Conservation (phyloP, 2,113 vertebrate species). For the Paratilapia polleni region DNA sequence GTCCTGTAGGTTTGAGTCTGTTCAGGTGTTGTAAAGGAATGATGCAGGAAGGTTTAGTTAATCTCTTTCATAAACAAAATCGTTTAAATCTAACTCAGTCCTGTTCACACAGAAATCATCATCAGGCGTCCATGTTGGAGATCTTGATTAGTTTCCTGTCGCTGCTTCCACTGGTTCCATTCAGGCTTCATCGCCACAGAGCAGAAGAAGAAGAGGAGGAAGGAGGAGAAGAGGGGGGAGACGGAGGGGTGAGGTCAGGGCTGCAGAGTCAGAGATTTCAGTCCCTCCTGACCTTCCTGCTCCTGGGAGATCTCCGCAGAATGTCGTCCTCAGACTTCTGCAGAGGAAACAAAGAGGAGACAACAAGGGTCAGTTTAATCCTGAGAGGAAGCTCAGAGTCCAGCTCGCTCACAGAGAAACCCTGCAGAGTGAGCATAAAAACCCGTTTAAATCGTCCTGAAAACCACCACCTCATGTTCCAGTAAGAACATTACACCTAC, state of each 20-base stretch:
- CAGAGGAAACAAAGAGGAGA: neutral
- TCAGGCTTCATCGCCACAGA: slow-evolving; percentile 49
- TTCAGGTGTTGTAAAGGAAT: slow-evolving; percentile 67
- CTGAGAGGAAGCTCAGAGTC: neutral
- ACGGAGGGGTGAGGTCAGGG: slow-evolving; percentile 25
- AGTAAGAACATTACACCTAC: no score
- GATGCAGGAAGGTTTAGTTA: slow-evolving; percentile 62
- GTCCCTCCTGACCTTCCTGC: slow-evolving; percentile 92
- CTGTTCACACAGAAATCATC: slow-evolving; percentile 60
- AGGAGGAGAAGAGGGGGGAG: neutral
- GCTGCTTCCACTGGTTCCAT: slow-evolving; percentile 56
- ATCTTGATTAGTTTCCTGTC: slow-evolving; percentile 50
- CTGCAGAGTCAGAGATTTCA: slow-evolving; percentile 74
- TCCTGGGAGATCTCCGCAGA: slow-evolving; percentile 94
- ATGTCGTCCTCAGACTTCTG: slow-evolving; percentile 89
- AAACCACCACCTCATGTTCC: no score
- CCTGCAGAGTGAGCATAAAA: neutral
- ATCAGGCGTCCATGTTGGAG: slow-evolving; percentile 19
- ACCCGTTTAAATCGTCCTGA: no score
- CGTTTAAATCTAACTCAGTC: slow-evolving; percentile 58
- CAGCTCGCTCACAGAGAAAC: neutral
- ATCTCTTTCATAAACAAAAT: slow-evolving; percentile 61
- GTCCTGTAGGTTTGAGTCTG: slow-evolving; percentile 19
- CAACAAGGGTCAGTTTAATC: neutral
- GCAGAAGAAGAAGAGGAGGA: slow-evolving; percentile 6